Evolutionary conservation across 2,113 vertebrate species (phyloP).

Genomic region (Clarias macrocephalus): DNA sequence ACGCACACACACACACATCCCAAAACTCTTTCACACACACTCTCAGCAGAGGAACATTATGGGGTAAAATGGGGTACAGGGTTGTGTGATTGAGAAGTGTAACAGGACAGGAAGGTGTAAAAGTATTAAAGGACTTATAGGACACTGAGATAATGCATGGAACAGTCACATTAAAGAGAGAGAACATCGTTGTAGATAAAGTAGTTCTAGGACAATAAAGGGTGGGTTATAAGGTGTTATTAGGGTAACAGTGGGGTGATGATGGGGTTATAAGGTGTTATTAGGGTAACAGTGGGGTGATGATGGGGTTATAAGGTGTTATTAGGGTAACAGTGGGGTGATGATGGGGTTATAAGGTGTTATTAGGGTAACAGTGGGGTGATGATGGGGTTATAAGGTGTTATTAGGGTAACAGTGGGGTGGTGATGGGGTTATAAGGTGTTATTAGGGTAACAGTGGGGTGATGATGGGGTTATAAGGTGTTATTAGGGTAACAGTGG

Average conservation of each 20-base stretch:
- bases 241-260: background rate
- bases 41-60: background rate
- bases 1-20: slow-evolving; percentile 10
- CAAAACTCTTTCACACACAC: background rate
- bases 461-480: background rate
- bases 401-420: background rate
- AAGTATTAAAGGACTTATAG: background rate
- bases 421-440: background rate
- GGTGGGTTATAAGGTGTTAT: background rate
- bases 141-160: background rate
- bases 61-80: background rate
- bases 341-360: background rate
- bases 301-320: background rate
- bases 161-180: background rate
- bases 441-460: background rate
- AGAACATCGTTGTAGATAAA: background rate
- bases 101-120: background rate
- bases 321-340: background rate
- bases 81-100: background rate
- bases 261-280: background rate
- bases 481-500: background rate
- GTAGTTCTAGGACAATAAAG: background rate
- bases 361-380: background rate
- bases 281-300: too few relatives aligned
- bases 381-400: background rate